phyloP scores from a whole-genome alignment of 2,113 vertebrate genomes.

The Burhinus oedicnemus region DNA sequence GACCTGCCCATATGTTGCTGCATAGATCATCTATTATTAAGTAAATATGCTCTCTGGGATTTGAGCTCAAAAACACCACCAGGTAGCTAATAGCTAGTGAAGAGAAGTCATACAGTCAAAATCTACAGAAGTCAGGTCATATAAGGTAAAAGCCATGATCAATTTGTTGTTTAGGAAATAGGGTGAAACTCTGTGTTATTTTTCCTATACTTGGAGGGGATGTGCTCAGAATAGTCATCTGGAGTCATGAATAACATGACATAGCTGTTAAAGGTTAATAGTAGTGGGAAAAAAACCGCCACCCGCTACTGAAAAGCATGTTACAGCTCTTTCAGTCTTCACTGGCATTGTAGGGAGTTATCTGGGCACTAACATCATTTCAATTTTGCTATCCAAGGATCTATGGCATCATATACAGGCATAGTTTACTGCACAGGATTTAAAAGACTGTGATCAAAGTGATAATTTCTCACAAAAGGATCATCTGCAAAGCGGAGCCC shows the following conservation, averaged over 20 bases:
- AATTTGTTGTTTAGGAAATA: neutral
- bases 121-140: neutral
- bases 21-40: neutral
- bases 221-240: neutral
- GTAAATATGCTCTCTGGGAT: neutral
- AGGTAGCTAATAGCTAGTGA: neutral
- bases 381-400: neutral
- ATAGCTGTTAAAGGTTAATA: neutral
- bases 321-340: neutral
- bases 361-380: neutral
- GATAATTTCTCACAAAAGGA: neutral
- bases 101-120: neutral
- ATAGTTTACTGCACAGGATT: neutral
- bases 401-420: neutral
- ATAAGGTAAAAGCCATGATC: neutral
- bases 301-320: neutral
- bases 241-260: neutral
- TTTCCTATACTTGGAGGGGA: neutral
- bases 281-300: neutral
- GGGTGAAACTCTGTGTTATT: neutral
- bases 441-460: neutral
- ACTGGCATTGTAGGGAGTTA: neutral
- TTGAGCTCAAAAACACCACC: constrained; percentile 9
- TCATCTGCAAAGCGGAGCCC: neutral
- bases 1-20: neutral